phyloP scores from a whole-genome alignment of 2,888 invertebrate genomes.

The Acanthococcus lagerstroemiae region DNA sequence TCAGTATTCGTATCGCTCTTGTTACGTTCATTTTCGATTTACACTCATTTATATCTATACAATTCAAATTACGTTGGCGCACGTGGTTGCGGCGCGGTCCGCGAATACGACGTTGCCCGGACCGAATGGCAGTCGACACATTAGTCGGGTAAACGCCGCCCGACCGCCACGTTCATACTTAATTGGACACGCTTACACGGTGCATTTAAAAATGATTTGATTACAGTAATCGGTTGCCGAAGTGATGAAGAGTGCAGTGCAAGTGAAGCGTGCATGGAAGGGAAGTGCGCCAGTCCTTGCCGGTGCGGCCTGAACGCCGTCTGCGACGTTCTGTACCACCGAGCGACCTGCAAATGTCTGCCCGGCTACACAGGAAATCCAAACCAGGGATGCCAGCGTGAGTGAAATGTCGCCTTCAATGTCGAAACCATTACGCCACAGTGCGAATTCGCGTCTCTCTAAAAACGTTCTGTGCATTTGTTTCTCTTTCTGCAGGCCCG shows the following conservation, averaged over 20 bases:
- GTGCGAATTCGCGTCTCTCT: too few relatives aligned
- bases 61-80: too few relatives aligned
- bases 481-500: slow-evolving; percentile 46
- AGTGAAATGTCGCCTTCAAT: background rate
- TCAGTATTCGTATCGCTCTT: too few relatives aligned
- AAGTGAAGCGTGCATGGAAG: slow-evolving; percentile 66
- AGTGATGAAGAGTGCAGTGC: slow-evolving; percentile 60
- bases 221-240: slow-evolving; percentile 57
- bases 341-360: slow-evolving; percentile 69
- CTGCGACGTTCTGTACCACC: slow-evolving; percentile 70
- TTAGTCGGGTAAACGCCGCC: too few relatives aligned
- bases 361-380: slow-evolving; percentile 74
- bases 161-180: too few relatives aligned
- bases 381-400: slow-evolving; percentile 49
- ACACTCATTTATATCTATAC: too few relatives aligned
- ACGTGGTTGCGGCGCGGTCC: too few relatives aligned
- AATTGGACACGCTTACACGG: slow-evolving; percentile 7
- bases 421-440: too few relatives aligned
- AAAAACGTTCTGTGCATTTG: background rate
- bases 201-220: slow-evolving; percentile 33
- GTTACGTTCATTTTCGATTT: too few relatives aligned
- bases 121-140: too few relatives aligned
- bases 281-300: slow-evolving; percentile 65
- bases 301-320: slow-evolving; percentile 68
- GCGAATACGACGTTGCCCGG: too few relatives aligned